These are phyloP conservation scores for Bagarius yarrelli DNA, from an alignment of 2,113 vertebrate genomes.

Conservation along the genomic window DNA sequence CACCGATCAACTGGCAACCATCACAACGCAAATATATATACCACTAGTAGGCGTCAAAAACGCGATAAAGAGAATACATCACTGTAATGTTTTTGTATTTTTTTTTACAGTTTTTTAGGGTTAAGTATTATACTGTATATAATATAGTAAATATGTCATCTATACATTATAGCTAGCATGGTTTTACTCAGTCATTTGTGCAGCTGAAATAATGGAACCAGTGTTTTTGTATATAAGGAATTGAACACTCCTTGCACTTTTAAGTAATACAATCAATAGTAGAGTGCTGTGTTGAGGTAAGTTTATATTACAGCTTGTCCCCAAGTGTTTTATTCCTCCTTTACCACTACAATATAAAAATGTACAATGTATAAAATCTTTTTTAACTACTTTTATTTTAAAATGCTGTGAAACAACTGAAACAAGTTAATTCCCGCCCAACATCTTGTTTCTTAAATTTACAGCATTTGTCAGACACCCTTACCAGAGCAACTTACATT, in stretches of 20 bases:
- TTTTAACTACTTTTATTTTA: not conserved
- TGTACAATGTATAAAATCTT: not conserved
- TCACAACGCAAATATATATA: not conserved
- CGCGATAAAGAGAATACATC: not conserved
- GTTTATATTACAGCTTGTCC: not conserved
- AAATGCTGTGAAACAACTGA: not conserved
- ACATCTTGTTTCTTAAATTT: not conserved
- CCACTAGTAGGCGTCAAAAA: not conserved
- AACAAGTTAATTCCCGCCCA: not conserved
- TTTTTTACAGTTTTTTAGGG: not conserved
- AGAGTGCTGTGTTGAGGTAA: not conserved
- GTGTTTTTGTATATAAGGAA: not conserved
- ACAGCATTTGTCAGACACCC: no score
- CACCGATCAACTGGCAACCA: not conserved
- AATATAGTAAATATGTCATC: not conserved
- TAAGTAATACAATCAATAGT: not conserved
- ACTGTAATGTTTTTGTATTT: not conserved
- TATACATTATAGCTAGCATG: not conserved
- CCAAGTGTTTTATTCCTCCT: not conserved
- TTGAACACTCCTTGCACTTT: not conserved
- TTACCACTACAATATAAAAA: not conserved
- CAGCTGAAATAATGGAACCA: not conserved
- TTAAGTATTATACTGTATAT: not conserved
- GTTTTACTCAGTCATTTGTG: not conserved
- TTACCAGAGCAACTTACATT: no score